A percentile compares a stretch with the other conserved stretches of the same genome.
These are phyloP conservation scores for Cephalopholis sonnerati DNA, from an alignment of 2,113 vertebrate species.

Conservation along the genomic window DNA sequence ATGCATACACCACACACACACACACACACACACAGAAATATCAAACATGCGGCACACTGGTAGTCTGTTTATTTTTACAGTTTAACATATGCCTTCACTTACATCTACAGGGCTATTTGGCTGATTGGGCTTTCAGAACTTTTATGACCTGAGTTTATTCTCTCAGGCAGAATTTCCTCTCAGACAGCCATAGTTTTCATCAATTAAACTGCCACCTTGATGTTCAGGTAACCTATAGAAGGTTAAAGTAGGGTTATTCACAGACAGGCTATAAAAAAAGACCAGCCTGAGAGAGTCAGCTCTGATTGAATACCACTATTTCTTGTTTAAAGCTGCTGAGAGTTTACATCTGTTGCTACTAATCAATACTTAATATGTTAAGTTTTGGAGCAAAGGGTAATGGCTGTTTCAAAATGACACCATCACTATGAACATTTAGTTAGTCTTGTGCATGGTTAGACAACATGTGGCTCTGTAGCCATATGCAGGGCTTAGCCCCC, in stretches of 20 bases:
- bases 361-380: neutral
- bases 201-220: constrained; percentile 11
- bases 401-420: neutral
- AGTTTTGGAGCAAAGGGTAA: neutral
- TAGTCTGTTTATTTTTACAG: neutral
- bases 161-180: constrained; percentile 22
- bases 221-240: constrained; percentile 1
- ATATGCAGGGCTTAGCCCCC: too few species aligned
- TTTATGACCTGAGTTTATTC: constrained; percentile 16
- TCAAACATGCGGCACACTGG: neutral
- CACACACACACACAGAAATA: constrained; percentile 25
- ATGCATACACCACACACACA: constrained; percentile 19
- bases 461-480: too few species aligned
- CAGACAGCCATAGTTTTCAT: neutral
- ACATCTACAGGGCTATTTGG: constrained; percentile 12
- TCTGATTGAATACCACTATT: neutral
- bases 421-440: too few species aligned
- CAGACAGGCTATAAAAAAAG: neutral
- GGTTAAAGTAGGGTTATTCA: constrained; percentile 14
- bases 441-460: too few species aligned
- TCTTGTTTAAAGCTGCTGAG: too few species aligned
- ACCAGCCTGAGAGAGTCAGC: constrained; percentile 1
- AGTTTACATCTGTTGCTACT: neutral
- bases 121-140: constrained; percentile 20
- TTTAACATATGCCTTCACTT: constrained; percentile 1